Percentiles rank a stretch among this genome's conserved stretches.
Evolutionary conservation across 2,113 vertebrate species (phyloP).

Genomic region (Pitta sordida): DNA sequence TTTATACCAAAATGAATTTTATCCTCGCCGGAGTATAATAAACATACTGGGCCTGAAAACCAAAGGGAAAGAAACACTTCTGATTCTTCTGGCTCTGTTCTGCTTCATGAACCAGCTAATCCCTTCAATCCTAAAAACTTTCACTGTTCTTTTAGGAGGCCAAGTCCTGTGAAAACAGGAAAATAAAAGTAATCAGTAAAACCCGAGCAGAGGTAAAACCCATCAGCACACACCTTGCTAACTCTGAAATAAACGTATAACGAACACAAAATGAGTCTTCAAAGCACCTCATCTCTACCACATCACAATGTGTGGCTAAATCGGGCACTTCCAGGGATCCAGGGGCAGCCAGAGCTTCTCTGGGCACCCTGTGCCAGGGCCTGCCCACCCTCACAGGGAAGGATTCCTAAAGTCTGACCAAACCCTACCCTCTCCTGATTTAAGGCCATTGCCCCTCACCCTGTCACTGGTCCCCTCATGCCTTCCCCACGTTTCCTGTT

Average conservation of each 20-base stretch:
- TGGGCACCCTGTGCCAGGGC: background rate
- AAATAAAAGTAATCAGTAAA: background rate
- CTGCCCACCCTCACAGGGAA: background rate
- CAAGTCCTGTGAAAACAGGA: background rate
- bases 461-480: fast-evolving
- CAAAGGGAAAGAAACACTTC: background rate
- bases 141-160: background rate
- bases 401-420: background rate
- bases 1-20: background rate
- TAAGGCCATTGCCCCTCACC: background rate
- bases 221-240: background rate
- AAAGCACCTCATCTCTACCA: background rate
- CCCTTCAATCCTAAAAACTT: background rate
- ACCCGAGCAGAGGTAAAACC: background rate
- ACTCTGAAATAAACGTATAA: background rate
- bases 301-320: background rate
- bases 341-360: too few species aligned
- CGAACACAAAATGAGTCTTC: background rate
- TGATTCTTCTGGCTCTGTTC: background rate
- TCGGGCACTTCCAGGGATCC: background rate
- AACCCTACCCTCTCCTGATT: background rate
- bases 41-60: background rate
- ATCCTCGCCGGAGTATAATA: background rate
- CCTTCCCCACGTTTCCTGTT: background rate
- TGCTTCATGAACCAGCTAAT: background rate